Evolutionary conservation across 2,797 vertebrate genomes (phyloP), one percentile per base, ranked within the genome.

Genomic region (Diplodus sargus): DNA sequence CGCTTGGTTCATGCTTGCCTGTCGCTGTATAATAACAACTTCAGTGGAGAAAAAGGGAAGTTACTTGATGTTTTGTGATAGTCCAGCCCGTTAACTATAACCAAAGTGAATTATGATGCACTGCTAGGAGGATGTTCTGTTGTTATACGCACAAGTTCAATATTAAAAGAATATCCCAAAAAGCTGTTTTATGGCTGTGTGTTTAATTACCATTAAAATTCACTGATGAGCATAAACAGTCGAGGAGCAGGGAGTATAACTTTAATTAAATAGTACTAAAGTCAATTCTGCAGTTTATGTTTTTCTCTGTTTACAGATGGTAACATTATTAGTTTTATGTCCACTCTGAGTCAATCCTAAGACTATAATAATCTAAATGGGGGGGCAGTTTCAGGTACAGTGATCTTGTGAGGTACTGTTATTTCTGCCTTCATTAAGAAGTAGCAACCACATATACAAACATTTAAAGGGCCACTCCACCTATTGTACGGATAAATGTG

Each of bases 41-140:
- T n/a, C 7, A 78, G 45, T 53, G 8, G 17, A 12, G 15, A 22
- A 23, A 42, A 30, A 6, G n/a, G 13, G 11, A 70, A 42, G 34
- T 8, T 15, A 12, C 9, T 62, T 2, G 0, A 30, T 56, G 48
- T 42, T 53, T 59, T 72, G 17, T 74, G 25, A 48, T 51, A 39
- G 3, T 42, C 11, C n/a, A 71, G 12, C 28, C 34, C 47, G 58
- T 72, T 45, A 66, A 13, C 12, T 30, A 42, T 12, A 70, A 22
- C 52, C 79, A 82, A 79, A 71, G 70, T 62, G 34, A 67, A 59
- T 48, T 67, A 43, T 51, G 23, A 74, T 81, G 60, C 45, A 73
- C 70, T 83, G 9, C 52, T 12, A 62, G 4, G 52, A 73, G 1
- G 59, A 62, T 76, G 67, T 66, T 69, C 30, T 51, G 18, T 58